A percentile compares a stretch with the other conserved stretches of the same genome.
Conservation (phyloP, 2,113 vertebrate species). For the Pithys albifrons region DNA sequence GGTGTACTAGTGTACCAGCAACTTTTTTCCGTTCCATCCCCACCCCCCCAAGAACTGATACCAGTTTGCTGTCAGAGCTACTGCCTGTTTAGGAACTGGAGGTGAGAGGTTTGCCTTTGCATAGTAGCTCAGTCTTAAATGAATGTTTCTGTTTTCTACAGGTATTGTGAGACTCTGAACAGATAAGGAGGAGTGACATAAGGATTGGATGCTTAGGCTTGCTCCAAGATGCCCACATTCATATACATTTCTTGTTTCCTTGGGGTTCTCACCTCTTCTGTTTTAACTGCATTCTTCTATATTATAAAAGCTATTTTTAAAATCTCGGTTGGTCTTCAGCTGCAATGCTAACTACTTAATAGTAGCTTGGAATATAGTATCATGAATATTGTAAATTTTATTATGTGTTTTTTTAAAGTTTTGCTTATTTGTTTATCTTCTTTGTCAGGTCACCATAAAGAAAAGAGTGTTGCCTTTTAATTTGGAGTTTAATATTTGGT, state of each 20-base stretch:
- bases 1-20: not conserved
- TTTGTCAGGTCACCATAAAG: not conserved
- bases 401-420: not conserved
- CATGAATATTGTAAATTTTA: not conserved
- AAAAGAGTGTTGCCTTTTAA: constrained; percentile 25
- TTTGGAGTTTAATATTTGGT: constrained; percentile 20
- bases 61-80: not conserved
- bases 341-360: not conserved
- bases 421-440: not conserved
- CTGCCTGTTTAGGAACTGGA: not conserved
- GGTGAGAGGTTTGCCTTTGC: not conserved
- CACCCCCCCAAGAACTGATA: fast-evolving
- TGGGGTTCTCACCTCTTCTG: not conserved
- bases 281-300: not conserved
- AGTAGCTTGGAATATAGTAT: not conserved
- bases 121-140: not conserved
- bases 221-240: not conserved
- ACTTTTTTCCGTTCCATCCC: fast-evolving
- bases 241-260: not conserved
- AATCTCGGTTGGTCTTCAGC: not conserved
- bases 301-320: not conserved
- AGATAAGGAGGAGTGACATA: not conserved
- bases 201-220: not conserved
- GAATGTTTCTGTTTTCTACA: not conserved
- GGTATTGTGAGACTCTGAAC: not conserved